Percentiles rank a stretch among this genome's conserved stretches.
Conservation (phyloP, 2,888 invertebrate genomes). For the Achlya flavicornis region DNA sequence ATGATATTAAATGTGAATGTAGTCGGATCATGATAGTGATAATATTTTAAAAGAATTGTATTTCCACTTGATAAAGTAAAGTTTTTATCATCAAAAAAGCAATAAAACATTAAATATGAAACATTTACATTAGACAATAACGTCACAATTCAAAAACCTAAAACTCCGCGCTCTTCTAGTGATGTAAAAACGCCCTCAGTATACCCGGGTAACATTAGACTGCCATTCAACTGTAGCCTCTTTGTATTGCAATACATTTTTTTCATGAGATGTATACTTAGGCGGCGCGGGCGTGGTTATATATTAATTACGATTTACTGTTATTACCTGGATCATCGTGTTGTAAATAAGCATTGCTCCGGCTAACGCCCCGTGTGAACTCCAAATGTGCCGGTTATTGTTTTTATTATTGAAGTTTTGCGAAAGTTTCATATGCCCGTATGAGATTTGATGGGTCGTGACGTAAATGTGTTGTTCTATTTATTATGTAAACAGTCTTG, state of each 20-base stretch:
- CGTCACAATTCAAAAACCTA: background rate
- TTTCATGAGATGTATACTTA: constrained; percentile 56
- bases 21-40: too few species aligned
- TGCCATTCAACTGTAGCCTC: constrained; percentile 25
- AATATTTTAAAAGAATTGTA: too few species aligned
- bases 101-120: too few species aligned
- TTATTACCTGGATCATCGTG: constrained; percentile 41
- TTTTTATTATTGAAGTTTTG: background rate
- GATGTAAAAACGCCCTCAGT: background rate
- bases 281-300: constrained; percentile 36
- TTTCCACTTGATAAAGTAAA: too few species aligned
- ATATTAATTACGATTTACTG: constrained; percentile 58
- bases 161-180: too few species aligned
- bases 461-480: background rate
- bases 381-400: constrained; percentile 14
- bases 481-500: too few species aligned
- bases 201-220: background rate
- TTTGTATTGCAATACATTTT: constrained; percentile 46
- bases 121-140: background rate
- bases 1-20: too few species aligned
- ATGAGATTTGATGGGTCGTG: background rate
- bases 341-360: constrained; percentile 20
- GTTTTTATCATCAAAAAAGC: too few species aligned
- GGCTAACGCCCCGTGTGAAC: constrained; percentile 3
- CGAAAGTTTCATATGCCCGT: background rate